Evolutionary conservation across 2,888 invertebrate species (phyloP), one percentile per base, ranked within the genome.

Genomic region (Eilema caniola): DNA sequence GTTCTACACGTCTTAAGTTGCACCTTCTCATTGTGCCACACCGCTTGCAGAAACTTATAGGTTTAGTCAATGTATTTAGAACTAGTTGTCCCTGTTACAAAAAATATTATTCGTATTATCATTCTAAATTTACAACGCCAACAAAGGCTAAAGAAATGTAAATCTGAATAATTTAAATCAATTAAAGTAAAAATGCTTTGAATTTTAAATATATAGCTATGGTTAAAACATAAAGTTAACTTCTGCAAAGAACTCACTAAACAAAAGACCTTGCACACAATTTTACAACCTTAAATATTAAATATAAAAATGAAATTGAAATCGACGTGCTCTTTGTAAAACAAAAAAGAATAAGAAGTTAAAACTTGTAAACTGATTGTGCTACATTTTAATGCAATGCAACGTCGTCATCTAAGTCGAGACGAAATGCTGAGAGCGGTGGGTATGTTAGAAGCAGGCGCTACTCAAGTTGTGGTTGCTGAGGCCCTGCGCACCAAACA

Each of bases 381-480:
- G 41, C 41, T 41, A 16, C 16, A 16, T 5, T 41, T 56, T 56
- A n/a, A n/a, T 16, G 16, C 23, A 23, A 59, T 25, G 57, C 57
- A 59, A 28, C 61, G 61, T 33, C 31, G 59, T 16, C 67, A 68
- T 68, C 47, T 67, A 47, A 67, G 60, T 23, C 53, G 61, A 62
- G 62, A 69, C 10, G 65, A 66, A 66, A 70, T 70, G 70, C 33
- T 56, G 56, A 31, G 70, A 61, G 66, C 70, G 31, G 70, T 70
- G 63, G 70, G 62, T n/a, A 66, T 70, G 70, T 57, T 66, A 41
- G 61, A 70, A 70, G 66, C 66, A 28, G 62, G 70, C 37, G 25
- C 66, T 57, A 37, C 25, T n/a, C 59, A 66, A 67, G 57, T 57
- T 3, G 53, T 28, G 33, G 62, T 70, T 60, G 66, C 70, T 63